Base-by-base conservation (phyloP, 1,140 invertebrate species). In the Delia radicum region DNA sequence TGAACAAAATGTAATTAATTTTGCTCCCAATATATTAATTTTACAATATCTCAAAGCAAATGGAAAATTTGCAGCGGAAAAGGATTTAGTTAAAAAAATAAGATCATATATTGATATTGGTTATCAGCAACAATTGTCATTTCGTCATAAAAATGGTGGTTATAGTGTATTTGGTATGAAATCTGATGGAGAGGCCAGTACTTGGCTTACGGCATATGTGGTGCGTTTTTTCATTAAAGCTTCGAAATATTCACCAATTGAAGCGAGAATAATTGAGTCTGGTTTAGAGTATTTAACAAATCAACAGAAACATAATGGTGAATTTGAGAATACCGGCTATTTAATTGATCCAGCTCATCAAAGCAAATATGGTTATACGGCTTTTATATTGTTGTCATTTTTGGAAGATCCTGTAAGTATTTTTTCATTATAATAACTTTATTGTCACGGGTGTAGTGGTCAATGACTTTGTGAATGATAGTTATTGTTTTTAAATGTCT, bases 1-100 rank as follows among this genome's bases (percentile, higher is more conserved):
- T 21, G 96, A 98, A 88, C 96, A 98, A 85, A 98, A 97, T 81
- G 96, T 98, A 93, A 87, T 96, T 4, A 94, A 94, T 80, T 92
- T 97, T 80, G 94, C 97, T 18, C 95, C 96, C 7, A 95, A 96
- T 84, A 93, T 97, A 81, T 93, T 96, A 28, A 90, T 96, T 27
- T 82, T 94, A 12, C 90, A 95, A 78, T 98, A 98, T 73, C 42
- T 37, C 1, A 6, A 29, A n/a, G 33, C 72, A 0, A 8, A 37
- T 42, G 15, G 12, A 2, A 8, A 13, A 33, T 13, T 37, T 0
- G 8, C 3, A 1, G 13, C 1, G 13, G 27, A 63, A n/a, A 18
- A 18, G 0, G 2, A n/a, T 24, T n/a, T 37, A 33, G 24, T n/a
- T 5, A 10, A 29, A n/a, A 42, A 74, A 8, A 15, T 31, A 2